phyloP scores from a whole-genome alignment of 2,113 vertebrate species.

The Myotis brandtii region DNA sequence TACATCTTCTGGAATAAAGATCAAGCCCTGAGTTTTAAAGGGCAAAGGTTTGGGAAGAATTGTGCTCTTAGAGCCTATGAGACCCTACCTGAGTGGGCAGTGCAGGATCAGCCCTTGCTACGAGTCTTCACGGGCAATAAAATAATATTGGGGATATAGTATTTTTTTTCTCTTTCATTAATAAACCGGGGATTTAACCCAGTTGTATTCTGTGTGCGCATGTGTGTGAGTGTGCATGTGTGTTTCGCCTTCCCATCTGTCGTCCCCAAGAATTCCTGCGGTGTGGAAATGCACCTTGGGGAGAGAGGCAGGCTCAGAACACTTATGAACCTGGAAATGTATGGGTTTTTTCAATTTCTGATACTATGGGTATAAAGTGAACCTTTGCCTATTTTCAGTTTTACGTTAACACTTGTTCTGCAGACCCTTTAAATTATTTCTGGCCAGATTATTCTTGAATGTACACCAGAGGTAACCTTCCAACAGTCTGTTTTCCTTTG shows the following conservation, averaged over 20 bases:
- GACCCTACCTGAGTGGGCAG: not conserved
- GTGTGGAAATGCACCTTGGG: not conserved
- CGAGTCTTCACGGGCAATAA: not conserved
- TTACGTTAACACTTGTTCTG: slow-evolving; percentile 41
- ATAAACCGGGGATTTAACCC: not conserved
- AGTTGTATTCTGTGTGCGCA: not conserved
- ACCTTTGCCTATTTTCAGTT: not conserved
- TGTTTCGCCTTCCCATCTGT: not conserved
- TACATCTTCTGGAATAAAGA: not conserved
- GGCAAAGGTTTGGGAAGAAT: not conserved
- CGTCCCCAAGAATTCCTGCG: not conserved
- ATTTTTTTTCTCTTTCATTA: not conserved
- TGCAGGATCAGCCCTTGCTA: not conserved
- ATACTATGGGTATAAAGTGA: not conserved
- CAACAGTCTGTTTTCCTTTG: slow-evolving; percentile 5
- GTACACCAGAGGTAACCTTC: not conserved
- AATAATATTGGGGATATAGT: not conserved
- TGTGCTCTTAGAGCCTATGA: not conserved
- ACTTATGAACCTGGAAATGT: not conserved
- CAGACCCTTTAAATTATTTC: not conserved
- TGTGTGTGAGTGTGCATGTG: not conserved
- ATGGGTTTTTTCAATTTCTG: not conserved
- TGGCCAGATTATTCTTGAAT: slow-evolving; percentile 8
- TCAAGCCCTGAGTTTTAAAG: not conserved
- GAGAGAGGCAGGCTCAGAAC: not conserved